phyloP scores from a whole-genome alignment of 1,140 invertebrate genomes.

The Popillia japonica region DNA sequence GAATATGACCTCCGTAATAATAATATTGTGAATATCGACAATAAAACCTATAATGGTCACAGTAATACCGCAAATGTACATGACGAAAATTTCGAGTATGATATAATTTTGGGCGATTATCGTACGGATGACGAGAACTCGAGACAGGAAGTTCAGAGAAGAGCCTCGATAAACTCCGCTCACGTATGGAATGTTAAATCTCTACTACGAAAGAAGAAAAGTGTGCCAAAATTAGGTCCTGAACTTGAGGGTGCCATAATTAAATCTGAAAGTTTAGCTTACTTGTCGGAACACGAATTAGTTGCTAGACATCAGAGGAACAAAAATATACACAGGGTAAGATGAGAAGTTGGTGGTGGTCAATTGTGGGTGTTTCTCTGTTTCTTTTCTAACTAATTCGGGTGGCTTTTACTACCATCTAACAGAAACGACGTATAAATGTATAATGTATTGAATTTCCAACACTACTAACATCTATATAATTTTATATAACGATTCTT shows the following conservation, averaged over 20 bases:
- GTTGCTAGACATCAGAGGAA: slow-evolving; percentile 61
- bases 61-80: slow-evolving; percentile 9
- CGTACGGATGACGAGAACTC: neutral
- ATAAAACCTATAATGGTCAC: neutral
- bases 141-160: slow-evolving; percentile 10
- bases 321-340: slow-evolving; percentile 63
- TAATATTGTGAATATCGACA: slow-evolving; percentile 9
- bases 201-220: slow-evolving; percentile 53
- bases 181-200: slow-evolving; percentile 57
- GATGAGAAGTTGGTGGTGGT: slow-evolving; percentile 45
- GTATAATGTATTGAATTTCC: too few relatives aligned
- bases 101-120: neutral
- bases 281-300: slow-evolving; percentile 60
- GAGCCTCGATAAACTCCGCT: slow-evolving; percentile 31
- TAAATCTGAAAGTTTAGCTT: slow-evolving; percentile 63
- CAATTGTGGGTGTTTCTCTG: slow-evolving; percentile 15
- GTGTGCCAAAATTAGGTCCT: slow-evolving; percentile 56
- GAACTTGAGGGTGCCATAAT: slow-evolving; percentile 62
- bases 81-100: neutral
- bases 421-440: neutral
- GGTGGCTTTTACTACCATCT: neutral
- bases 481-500: too few relatives aligned
- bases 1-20: slow-evolving; percentile 28
- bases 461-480: neutral
- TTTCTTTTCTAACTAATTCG: slow-evolving; percentile 26